Conservation (phyloP, 2,797 vertebrate genomes). For the Sebastes paucispinis region DNA sequence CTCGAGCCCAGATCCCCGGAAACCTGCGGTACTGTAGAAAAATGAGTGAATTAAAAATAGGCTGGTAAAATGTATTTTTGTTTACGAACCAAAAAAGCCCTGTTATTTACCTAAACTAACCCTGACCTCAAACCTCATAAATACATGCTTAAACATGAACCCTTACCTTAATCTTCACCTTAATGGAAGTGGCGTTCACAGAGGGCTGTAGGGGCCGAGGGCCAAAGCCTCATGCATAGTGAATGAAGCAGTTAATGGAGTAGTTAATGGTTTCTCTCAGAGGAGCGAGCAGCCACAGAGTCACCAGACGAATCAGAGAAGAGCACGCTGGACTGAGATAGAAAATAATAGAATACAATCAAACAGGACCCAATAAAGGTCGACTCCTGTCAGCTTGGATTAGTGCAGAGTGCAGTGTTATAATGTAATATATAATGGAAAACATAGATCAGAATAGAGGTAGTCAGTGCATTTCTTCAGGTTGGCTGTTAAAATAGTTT, state of each 20-base stretch:
- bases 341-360: not conserved
- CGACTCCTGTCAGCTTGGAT: not conserved
- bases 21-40: too few species aligned
- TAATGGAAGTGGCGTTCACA: not conserved
- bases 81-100: not conserved
- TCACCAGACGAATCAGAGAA: not conserved
- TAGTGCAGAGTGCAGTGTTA: not conserved
- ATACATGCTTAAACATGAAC: not conserved
- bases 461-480: not conserved
- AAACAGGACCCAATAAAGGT: not conserved
- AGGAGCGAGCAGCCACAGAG: constrained; percentile 3
- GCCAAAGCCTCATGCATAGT: constrained; percentile 23
- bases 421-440: not conserved
- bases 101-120: not conserved
- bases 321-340: not conserved
- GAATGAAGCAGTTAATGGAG: constrained; percentile 42
- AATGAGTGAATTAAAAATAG: not conserved
- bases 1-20: too few species aligned
- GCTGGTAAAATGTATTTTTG: not conserved
- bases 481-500: not conserved
- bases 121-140: not conserved
- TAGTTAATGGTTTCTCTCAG: constrained; percentile 31
- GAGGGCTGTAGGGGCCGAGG: not conserved
- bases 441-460: not conserved
- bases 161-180: not conserved